Evolutionary conservation across 1,140 invertebrate species (phyloP).

Genomic region (Nixonia krombeini): DNA sequence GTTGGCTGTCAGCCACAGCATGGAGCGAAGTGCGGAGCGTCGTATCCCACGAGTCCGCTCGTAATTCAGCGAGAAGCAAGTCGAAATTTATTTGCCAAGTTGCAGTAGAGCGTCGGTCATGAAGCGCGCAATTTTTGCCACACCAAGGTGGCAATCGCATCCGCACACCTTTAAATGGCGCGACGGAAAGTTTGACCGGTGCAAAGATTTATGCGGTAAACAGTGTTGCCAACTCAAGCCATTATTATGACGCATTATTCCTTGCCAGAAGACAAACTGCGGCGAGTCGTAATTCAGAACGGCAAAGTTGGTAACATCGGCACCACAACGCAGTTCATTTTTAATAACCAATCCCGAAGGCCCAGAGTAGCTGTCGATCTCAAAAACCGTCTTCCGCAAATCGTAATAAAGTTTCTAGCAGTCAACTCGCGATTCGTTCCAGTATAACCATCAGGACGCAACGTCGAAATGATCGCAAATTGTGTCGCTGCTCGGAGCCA

Average conservation of each 20-base stretch:
- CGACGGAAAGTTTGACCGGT: constrained; percentile 1
- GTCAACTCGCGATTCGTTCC: constrained; percentile 19
- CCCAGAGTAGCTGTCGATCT: background rate
- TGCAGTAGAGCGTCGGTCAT: background rate
- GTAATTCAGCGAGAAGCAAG: constrained; percentile 7
- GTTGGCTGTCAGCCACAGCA: constrained; percentile 18
- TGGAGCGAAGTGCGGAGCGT: background rate
- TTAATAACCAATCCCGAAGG: constrained; percentile 8
- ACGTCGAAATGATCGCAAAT: constrained; percentile 13
- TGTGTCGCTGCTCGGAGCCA: constrained; percentile 16
- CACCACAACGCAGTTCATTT: background rate
- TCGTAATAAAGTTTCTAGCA: too few relatives aligned
- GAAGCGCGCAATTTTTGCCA: background rate
- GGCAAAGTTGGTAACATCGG: constrained; percentile 3
- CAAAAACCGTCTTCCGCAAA: too few relatives aligned
- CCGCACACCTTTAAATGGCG: background rate
- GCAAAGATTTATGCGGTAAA: constrained; percentile 9
- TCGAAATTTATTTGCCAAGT: background rate
- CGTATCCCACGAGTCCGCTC: constrained; percentile 12
- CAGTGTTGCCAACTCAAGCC: background rate
- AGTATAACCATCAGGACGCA: constrained; percentile 8
- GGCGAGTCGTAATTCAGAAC: constrained; percentile 7
- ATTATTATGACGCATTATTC: constrained; percentile 9
- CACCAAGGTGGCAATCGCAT: too few relatives aligned
- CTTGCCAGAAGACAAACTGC: constrained; percentile 6